Conservation (phyloP, 1,140 invertebrate species). For the Bombus polaris region DNA sequence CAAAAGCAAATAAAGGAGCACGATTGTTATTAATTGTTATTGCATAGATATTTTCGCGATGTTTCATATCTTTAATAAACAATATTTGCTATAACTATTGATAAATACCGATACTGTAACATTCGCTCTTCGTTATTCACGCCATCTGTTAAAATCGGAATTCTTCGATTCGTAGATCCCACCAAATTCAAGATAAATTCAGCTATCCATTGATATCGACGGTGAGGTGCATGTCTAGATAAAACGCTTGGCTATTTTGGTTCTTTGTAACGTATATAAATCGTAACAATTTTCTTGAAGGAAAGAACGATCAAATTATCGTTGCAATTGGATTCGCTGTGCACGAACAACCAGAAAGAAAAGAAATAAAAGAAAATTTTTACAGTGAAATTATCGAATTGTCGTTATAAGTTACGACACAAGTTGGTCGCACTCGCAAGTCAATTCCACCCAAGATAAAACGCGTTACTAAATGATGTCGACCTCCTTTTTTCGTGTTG, state of each 20-base stretch:
- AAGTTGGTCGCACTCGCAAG: neutral
- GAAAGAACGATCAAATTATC: neutral
- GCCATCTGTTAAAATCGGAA: neutral
- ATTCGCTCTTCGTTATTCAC: neutral
- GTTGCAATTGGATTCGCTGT: neutral
- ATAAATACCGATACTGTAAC: neutral
- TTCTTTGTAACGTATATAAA: neutral
- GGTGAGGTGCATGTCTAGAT: neutral
- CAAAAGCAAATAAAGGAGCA: constrained; percentile 62
- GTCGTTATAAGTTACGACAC: neutral
- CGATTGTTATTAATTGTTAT: constrained; percentile 73
- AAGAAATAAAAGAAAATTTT: neutral
- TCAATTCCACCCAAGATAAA: constrained; percentile 30
- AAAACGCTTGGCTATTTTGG: neutral
- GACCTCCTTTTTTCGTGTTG: constrained; percentile 18
- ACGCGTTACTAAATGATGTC: neutral
- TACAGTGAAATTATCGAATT: neutral
- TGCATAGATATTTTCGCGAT: constrained; percentile 50
- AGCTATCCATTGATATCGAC: neutral
- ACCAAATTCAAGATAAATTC: neutral
- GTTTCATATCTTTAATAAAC: neutral
- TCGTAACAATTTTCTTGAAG: neutral
- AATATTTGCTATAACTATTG: neutral
- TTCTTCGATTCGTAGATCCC: neutral
- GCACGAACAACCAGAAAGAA: too few species aligned